phyloP scores from a whole-genome alignment of 2,113 vertebrate species.

The Labeo catla region DNA sequence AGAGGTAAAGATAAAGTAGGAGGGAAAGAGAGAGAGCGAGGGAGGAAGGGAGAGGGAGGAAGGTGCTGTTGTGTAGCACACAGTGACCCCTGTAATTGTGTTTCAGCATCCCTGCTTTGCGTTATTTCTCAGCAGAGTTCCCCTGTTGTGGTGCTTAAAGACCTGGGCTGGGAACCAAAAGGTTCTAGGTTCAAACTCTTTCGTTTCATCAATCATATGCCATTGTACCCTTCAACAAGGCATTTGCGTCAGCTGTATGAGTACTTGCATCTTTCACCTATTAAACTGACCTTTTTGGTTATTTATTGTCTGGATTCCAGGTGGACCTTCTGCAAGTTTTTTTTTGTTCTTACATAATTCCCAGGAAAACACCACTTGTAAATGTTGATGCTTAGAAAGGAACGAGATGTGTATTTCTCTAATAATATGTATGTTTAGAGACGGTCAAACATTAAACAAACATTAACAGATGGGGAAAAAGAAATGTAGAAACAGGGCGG shows the following conservation, averaged over 20 bases:
- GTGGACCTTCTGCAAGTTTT: constrained; percentile 58
- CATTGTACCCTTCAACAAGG: not conserved
- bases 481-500: not conserved
- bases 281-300: constrained; percentile 1
- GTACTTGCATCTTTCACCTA: not conserved
- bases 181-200: constrained; percentile 20
- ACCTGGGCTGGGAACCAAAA: not conserved
- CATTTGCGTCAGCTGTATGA: not conserved
- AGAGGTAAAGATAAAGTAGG: not conserved
- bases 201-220: not conserved
- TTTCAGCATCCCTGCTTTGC: constrained; percentile 21
- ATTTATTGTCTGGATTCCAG: constrained; percentile 29
- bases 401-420: constrained; percentile 50
- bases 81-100: constrained; percentile 14
- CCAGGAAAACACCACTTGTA: constrained; percentile 62
- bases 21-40: not conserved
- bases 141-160: not conserved
- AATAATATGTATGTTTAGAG: constrained; percentile 46
- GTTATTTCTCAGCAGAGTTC: not conserved
- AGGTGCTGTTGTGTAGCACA: constrained; percentile 31
- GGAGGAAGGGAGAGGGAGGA: not conserved
- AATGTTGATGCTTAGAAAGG: constrained; percentile 58
- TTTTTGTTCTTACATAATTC: constrained; percentile 57
- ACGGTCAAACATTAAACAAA: constrained; percentile 34
- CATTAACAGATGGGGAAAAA: not conserved